Percentiles rank a stretch among this genome's conserved stretches.
phyloP scores from a whole-genome alignment of 2,797 vertebrate genomes.

The Eleutherodactylus coqui region DNA sequence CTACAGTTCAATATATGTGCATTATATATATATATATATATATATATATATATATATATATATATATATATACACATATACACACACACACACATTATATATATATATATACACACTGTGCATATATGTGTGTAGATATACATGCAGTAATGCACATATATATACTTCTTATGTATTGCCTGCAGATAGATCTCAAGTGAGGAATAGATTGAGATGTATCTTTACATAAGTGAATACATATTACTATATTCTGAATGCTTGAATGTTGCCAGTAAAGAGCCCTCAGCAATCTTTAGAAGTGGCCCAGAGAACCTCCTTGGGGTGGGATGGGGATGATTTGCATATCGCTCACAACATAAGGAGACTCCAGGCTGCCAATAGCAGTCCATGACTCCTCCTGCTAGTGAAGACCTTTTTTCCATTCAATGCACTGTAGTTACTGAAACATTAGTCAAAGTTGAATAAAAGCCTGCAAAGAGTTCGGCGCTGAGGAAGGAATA shows the following conservation, averaged over 20 bases:
- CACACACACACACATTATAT: too few species aligned
- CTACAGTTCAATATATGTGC: too few species aligned
- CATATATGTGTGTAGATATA: too few species aligned
- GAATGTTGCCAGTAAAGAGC: not conserved
- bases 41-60: too few species aligned
- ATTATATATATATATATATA: too few species aligned
- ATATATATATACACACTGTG: too few species aligned
- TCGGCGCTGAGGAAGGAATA: not conserved
- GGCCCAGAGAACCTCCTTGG: constrained; percentile 49
- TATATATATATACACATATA: too few species aligned
- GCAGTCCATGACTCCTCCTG: constrained; percentile 54
- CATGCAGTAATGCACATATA: too few species aligned
- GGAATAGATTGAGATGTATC: too few species aligned
- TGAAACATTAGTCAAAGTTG: constrained; percentile 49
- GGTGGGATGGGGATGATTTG: constrained; percentile 57
- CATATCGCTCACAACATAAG: constrained; percentile 61
- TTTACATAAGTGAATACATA: too few species aligned
- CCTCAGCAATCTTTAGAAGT: not conserved
- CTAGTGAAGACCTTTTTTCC: constrained; percentile 17
- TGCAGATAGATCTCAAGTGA: too few species aligned
- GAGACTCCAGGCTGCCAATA: constrained; percentile 47
- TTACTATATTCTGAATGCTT: not conserved
- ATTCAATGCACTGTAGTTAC: constrained; percentile 32
- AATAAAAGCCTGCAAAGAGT: constrained; percentile 17
- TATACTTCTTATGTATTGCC: too few species aligned